phyloP scores from a whole-genome alignment of 2,888 invertebrate species.

The Agrilus mali region DNA sequence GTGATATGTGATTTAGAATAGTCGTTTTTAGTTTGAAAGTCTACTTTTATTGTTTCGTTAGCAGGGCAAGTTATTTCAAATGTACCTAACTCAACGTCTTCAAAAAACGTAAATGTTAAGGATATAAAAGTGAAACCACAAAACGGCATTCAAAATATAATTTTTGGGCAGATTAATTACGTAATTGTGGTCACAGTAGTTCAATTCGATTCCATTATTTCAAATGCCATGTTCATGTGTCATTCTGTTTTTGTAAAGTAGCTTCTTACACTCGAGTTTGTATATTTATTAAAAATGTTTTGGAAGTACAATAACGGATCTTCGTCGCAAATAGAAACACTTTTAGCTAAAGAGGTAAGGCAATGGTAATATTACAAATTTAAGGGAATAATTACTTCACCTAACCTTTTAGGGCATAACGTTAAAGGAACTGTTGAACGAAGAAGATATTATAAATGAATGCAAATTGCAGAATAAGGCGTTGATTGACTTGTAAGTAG shows the following conservation, averaged over 20 bases:
- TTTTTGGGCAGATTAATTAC: too few relatives aligned
- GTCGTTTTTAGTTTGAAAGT: conserved; percentile 16
- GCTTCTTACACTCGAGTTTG: conserved; percentile 1
- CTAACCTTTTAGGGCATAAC: conserved; percentile 67
- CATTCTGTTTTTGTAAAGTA: conserved; percentile 9
- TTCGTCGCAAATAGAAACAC: conserved; percentile 61
- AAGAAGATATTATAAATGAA: conserved; percentile 91
- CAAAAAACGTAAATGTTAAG: conserved; percentile 17
- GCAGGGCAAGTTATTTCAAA: conserved; percentile 31
- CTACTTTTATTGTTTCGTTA: conserved; percentile 18
- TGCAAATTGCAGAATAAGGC: conserved; percentile 86
- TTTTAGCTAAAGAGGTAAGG: conserved; percentile 64
- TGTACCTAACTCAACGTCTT: conserved; percentile 33
- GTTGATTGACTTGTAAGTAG: conserved; percentile 82
- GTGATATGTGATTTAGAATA: conserved; percentile 28
- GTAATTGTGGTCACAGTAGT: too few relatives aligned
- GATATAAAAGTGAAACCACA: conserved; percentile 2
- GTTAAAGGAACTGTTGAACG: conserved; percentile 80
- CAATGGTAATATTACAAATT: neutral
- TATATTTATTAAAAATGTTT: conserved; percentile 50
- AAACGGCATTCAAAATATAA: neutral
- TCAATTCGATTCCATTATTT: neutral
- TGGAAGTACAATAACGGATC: conserved; percentile 67
- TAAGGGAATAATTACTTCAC: neutral
- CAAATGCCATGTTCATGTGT: conserved; percentile 9